These are phyloP conservation scores for Acanthis flammea DNA, from an alignment of 2,797 vertebrate genomes.

Conservation along the genomic window DNA sequence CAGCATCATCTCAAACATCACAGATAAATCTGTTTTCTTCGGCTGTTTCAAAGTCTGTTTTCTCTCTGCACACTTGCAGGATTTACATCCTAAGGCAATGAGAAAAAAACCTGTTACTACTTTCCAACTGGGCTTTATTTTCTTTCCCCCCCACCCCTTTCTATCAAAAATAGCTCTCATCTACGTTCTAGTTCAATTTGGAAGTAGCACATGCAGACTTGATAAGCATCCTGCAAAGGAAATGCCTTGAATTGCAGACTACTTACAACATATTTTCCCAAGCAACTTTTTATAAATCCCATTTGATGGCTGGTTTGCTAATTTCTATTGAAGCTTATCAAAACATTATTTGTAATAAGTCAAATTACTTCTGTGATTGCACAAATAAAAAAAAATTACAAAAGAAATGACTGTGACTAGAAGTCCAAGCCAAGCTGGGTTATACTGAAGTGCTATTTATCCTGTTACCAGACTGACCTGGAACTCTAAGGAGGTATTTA, in stretches of 20 bases:
- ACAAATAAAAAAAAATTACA: background rate
- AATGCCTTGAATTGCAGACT: conserved; percentile 72
- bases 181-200: conserved; percentile 48
- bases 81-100: conserved; percentile 43
- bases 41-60: conserved; percentile 23
- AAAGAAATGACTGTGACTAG: background rate
- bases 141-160: background rate
- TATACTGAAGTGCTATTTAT: background rate
- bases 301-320: conserved; percentile 14
- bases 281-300: conserved; percentile 58
- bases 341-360: conserved; percentile 33
- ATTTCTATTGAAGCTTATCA: conserved; percentile 51
- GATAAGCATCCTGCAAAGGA: conserved; percentile 73
- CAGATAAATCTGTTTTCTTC: conserved; percentile 19
- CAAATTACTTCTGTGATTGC: background rate
- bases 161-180: conserved; percentile 64
- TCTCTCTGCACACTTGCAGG: conserved; percentile 3
- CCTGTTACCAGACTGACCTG: background rate
- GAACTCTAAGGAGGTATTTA: background rate
- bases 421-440: background rate
- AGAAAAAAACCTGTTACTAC: background rate
- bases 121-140: conserved; percentile 31
- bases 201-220: conserved; percentile 54
- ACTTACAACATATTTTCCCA: conserved; percentile 67
- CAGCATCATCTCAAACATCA: conserved; percentile 11